Evolutionary conservation across 1,140 invertebrate species (phyloP).

Genomic region (Calephelis virginiensis): DNA sequence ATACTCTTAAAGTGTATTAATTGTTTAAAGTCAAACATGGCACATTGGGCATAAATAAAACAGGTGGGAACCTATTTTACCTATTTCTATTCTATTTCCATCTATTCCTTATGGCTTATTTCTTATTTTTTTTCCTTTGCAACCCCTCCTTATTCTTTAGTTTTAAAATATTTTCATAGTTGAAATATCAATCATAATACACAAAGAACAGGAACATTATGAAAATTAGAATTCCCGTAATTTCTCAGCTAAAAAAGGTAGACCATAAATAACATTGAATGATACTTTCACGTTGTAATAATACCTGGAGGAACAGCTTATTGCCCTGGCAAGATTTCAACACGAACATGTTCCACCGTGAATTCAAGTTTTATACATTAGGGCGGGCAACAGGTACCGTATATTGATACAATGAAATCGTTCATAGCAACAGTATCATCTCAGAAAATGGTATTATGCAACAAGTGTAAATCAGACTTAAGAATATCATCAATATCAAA

Average conservation of each 20-base stretch:
- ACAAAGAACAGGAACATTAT: not conserved
- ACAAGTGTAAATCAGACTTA: too few relatives aligned
- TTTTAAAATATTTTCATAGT: not conserved
- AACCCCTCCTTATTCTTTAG: too few relatives aligned
- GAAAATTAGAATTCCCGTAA: constrained; percentile 9
- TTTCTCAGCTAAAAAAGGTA: not conserved
- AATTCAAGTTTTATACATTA: constrained; percentile 33
- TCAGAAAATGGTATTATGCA: not conserved
- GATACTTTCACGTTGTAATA: constrained; percentile 18
- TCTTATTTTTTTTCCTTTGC: too few relatives aligned
- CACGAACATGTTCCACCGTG: constrained; percentile 31
- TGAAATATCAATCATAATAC: not conserved
- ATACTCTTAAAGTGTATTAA: too few relatives aligned
- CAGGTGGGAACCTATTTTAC: too few relatives aligned
- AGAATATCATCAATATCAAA: too few relatives aligned
- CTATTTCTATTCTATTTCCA: too few relatives aligned
- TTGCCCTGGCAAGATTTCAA: constrained; percentile 22
- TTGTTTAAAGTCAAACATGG: too few relatives aligned
- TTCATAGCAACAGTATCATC: not conserved
- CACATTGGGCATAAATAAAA: too few relatives aligned
- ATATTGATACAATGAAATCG: constrained; percentile 10
- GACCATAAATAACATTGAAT: not conserved
- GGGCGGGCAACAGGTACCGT: constrained; percentile 31
- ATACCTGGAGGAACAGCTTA: constrained; percentile 17
- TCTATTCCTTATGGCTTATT: too few relatives aligned